Base-by-base conservation (phyloP, 2,888 invertebrate genomes). In the Galeopsomyia nigrocyanea region DNA sequence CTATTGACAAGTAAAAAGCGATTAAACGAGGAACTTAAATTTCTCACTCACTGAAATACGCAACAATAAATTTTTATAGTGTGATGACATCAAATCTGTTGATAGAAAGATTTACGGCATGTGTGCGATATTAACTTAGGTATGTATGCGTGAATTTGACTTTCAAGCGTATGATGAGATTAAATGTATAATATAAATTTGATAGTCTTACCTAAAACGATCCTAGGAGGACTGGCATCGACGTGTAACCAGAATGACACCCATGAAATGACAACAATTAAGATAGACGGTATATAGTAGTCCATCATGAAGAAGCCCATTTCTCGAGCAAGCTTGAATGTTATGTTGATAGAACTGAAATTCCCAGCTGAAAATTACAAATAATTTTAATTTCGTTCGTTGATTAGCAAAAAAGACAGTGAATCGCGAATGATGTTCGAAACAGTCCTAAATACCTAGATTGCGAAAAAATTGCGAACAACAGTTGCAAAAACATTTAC, bases 191-290 rank as follows among this genome's bases (percentile, higher is more conserved):
- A n/a, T 31, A 60, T 47, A 47, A 10, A 0, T 5, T 9, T 3
- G 19, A 22, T 19, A 22, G 47, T 46, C 69, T 66, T 88, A 92
- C 94, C 95, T 80, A 95, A 87, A 69, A 93, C 93, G 65, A 94
- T 94, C 80, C 95, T 89, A 14, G 95, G 95, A 1, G 95, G 93
- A 16, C 94, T 91, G 50, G 95, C 94, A 83, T 95, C 95, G 64
- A 95, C 93, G 84, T 95, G 95, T 71, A 95, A 86, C 95, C 95
- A 95, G 84, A 95, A 95, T 0, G 95, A 94, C 14, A 95, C 95
- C 95, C 95, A 95, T 0, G 95, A 95, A 80, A 94, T 94, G 7
- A 92, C 92, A 2, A 95, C 95, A 79, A 95, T 91, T 83, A 95
- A 90, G 88, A 95, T 94, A 9, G 95, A 95, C 2, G 95, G 95